Base-by-base conservation (phyloP, 2,888 invertebrate species). In the Catocala nupta region DNA sequence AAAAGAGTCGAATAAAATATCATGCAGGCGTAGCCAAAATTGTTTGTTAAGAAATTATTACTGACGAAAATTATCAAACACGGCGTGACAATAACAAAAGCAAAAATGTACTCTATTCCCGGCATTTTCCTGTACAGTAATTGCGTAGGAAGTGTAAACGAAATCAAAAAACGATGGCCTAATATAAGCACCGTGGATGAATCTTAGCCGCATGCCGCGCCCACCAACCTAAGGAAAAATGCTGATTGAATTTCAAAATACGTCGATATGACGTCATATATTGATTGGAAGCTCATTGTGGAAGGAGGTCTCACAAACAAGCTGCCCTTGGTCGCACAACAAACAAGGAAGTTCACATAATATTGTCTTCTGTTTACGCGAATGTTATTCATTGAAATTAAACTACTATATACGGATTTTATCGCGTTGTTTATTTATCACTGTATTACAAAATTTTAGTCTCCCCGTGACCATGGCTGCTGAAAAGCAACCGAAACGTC, bases 201-300 rank as follows among this genome's bases (percentile, higher is more conserved):
- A 55, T 47, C 52, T 39, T 34, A 9, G 47, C 44, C n/a, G 16
- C 34, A 33, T 62, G 25, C 55, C 11, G 0, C 9, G 9, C 44
- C 8, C 33, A 9, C 13, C 56, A 64, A 57, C 56, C 63, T 61
- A 60, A 66, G 55, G 44, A 68, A 62, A 39, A 60, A 61, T 45
- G 60, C 50, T 74, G 72, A 74, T 70, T 72, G 60, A 74, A 76
- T 72, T 67, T 66, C 59, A 59, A 65, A 70, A 66, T 65, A 55
- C 62, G 55, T n/a, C 52, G 61, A 51, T 50, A 47, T 63, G 65
- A 74, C 57, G 70, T 65, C 61, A 62, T 59, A 33, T 44, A 59
- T 62, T 61, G 60, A 74, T 73, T 68, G 55, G 39, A 12, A 50
- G 53, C 51, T 43, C 49, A 11, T 47, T 68, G 52, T 60, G 47